Evolutionary conservation across 2,888 invertebrate species (phyloP).

Genomic region (Volucella bombylans): DNA sequence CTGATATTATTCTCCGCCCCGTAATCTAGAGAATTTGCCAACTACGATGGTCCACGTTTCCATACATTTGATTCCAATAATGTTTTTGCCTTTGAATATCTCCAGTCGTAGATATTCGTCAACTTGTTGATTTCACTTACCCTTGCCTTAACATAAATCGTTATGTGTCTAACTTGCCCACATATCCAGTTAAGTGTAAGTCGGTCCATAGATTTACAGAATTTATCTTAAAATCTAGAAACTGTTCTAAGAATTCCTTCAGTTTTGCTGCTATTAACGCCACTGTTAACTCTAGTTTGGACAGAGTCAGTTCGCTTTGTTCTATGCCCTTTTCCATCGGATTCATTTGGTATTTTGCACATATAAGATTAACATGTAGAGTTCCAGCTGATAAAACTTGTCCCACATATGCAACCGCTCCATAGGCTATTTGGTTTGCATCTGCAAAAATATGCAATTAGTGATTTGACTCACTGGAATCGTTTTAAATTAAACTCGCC

Average conservation of each 20-base stretch:
- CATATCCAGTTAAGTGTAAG: conserved; percentile 24
- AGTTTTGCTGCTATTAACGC: conserved; percentile 7
- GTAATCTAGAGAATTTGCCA: conserved; percentile 8
- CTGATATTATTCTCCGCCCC: not conserved
- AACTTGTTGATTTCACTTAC: conserved; percentile 40
- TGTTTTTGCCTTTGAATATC: conserved; percentile 37
- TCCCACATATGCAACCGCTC: conserved; percentile 61
- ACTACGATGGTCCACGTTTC: not conserved
- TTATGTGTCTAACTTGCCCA: not conserved
- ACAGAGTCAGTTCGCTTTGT: not conserved
- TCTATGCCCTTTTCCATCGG: not conserved
- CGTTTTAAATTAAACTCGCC: not conserved
- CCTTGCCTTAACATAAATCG: not conserved
- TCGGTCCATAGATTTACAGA: conserved; percentile 7
- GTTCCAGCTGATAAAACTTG: not conserved
- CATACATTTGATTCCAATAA: not conserved
- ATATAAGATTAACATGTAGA: not conserved
- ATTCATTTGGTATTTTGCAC: not conserved
- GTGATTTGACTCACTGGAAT: not conserved
- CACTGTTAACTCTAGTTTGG: conserved; percentile 15
- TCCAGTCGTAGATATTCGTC: conserved; percentile 20
- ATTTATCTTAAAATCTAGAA: conserved; percentile 14
- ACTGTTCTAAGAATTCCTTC: conserved; percentile 2
- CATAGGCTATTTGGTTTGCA: conserved; percentile 58
- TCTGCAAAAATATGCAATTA: not conserved